Conservation (phyloP, 2,797 vertebrate species). For the Pseudomugil tenellus region DNA sequence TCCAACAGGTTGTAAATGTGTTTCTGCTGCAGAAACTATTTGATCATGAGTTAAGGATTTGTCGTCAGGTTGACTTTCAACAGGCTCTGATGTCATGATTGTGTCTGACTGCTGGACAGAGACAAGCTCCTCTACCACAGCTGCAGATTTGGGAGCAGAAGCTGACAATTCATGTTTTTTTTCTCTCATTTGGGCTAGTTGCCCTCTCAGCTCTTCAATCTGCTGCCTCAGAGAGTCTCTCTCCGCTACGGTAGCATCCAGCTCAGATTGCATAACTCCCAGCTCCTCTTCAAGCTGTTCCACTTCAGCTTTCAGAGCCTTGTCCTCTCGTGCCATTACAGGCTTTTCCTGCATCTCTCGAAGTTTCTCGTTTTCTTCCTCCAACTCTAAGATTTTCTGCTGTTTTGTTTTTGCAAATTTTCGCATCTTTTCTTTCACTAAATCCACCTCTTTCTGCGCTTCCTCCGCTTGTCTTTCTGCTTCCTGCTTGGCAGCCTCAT, state of each 20-base stretch:
- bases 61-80: constrained; percentile 34
- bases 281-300: constrained; percentile 75
- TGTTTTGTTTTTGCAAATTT: constrained; percentile 98
- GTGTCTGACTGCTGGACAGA: constrained; percentile 50
- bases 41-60: constrained; percentile 4
- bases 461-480: constrained; percentile 85
- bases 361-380: constrained; percentile 94
- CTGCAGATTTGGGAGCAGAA: constrained; percentile 6
- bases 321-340: constrained; percentile 38
- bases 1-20: constrained; percentile 21
- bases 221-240: constrained; percentile 83
- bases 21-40: constrained; percentile 30
- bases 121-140: constrained; percentile 63
- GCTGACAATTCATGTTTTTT: constrained; percentile 15
- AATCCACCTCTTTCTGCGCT: constrained; percentile 87
- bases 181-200: constrained; percentile 63
- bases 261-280: constrained; percentile 76
- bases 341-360: constrained; percentile 78
- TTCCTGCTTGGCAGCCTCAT: constrained; percentile 85
- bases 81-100: constrained; percentile 42
- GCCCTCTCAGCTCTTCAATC: constrained; percentile 76
- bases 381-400: constrained; percentile 94
- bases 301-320: constrained; percentile 70
- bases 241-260: constrained; percentile 78
- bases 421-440: constrained; percentile 95